Percentiles rank a stretch among this genome's conserved stretches.
Conservation (phyloP, 2,113 vertebrate species). For the Poeciliopsis turrubarensis region DNA sequence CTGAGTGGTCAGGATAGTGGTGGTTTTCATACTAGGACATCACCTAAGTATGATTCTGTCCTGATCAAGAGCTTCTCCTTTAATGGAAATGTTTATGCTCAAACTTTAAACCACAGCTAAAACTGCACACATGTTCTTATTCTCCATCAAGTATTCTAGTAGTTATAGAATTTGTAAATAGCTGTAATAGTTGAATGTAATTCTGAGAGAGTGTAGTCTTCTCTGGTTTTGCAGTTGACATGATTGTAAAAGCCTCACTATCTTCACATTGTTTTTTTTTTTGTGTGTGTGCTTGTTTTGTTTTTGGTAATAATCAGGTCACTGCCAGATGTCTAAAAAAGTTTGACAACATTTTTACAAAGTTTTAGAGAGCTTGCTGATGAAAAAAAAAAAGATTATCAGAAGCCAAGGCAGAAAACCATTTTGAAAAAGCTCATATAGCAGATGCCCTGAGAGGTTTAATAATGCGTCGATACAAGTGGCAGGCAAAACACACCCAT, state of each 20-base stretch:
- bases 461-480: too few relatives aligned
- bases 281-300: too few relatives aligned
- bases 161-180: neutral
- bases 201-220: too few relatives aligned
- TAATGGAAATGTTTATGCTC: neutral
- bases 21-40: constrained; percentile 34
- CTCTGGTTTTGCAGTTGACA: too few relatives aligned
- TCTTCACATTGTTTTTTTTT: neutral
- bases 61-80: constrained; percentile 7
- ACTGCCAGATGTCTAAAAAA: neutral
- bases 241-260: too few relatives aligned
- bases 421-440: too few relatives aligned
- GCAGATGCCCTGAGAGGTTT: too few relatives aligned
- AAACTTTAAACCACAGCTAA: neutral
- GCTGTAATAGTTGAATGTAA: neutral
- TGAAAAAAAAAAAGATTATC: neutral
- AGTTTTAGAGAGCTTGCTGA: neutral
- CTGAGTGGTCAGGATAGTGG: constrained; percentile 59
- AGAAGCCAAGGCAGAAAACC: too few relatives aligned
- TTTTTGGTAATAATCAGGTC: neutral
- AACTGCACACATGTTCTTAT: neutral
- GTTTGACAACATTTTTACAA: neutral
- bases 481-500: too few relatives aligned
- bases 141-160: neutral
- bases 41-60: constrained; percentile 17